Conservation (phyloP, 2,113 vertebrate genomes). For the Herpailurus yagouaroundi region DNA sequence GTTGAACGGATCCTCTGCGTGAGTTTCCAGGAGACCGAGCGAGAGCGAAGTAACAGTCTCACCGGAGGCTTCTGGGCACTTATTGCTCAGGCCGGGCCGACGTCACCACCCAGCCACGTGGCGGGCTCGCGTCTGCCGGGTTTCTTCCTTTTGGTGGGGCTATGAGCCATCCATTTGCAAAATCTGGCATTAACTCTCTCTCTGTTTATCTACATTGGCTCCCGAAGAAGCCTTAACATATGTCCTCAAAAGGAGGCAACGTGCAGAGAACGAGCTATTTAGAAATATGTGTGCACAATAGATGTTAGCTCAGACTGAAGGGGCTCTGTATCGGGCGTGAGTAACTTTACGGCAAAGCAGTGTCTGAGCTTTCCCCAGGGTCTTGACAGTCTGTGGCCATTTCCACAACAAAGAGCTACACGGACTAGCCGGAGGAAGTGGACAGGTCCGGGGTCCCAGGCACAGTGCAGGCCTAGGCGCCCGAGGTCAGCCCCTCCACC, state of each 20-base stretch:
- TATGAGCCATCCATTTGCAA: neutral
- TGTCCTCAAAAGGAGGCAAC: neutral
- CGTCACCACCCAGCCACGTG: rapidly evolving
- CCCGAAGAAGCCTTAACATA: neutral
- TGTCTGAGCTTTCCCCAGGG: rapidly evolving
- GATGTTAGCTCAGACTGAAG: rapidly evolving
- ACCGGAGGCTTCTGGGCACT: neutral
- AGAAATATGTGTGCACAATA: neutral
- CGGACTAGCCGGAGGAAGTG: neutral
- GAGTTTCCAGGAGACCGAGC: neutral
- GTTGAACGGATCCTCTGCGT: neutral
- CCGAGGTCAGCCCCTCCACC: neutral
- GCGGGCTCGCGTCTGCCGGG: rapidly evolving
- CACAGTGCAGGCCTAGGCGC: no score
- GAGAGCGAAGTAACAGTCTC: no score
- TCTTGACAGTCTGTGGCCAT: neutral
- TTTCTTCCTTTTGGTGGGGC: neutral
- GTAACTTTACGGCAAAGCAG: neutral
- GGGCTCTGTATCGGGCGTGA: neutral
- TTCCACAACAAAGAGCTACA: neutral
- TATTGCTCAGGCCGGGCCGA: neutral
- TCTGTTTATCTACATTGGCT: neutral
- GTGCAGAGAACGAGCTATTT: neutral
- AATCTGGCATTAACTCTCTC: neutral
- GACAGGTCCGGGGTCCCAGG: neutral